Conservation (phyloP, 2,797 vertebrate species). For the Syngnathus rostellatus region DNA sequence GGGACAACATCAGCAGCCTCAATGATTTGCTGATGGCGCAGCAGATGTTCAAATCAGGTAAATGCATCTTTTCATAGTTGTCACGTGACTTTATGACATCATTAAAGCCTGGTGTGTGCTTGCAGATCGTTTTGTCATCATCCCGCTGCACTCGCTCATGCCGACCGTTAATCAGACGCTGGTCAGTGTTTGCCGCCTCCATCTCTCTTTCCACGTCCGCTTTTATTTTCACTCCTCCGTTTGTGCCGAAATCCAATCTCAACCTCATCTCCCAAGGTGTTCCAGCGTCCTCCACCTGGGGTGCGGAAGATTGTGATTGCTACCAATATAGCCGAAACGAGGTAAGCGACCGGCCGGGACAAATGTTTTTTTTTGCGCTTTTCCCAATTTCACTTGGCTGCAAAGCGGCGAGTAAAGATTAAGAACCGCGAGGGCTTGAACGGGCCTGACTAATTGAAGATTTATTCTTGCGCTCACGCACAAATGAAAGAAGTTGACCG, state of each 20-base stretch:
- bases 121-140: constrained; percentile 91
- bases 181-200: constrained; percentile 61
- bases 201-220: not conserved
- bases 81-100: not conserved
- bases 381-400: not conserved
- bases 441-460: constrained; percentile 6
- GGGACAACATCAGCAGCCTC: constrained; percentile 94
- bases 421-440: constrained; percentile 27
- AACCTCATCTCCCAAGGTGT: constrained; percentile 75
- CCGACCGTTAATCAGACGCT: constrained; percentile 96
- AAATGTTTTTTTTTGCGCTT: constrained; percentile 9
- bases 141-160: constrained; percentile 96
- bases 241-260: constrained; percentile 18
- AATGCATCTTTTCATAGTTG: not conserved
- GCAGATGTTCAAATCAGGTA: constrained; percentile 96
- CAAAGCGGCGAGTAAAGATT: not conserved
- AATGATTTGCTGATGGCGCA: constrained; percentile 89
- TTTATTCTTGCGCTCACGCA: not conserved
- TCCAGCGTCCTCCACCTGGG: constrained; percentile 90
- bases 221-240: constrained; percentile 13
- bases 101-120: constrained; percentile 19
- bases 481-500: constrained; percentile 25
- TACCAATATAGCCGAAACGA: constrained; percentile 97
- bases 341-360: constrained; percentile 59
- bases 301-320: constrained; percentile 97